These are phyloP conservation scores for Dromaius novaehollandiae DNA, from an alignment of 2,113 vertebrate genomes.

Conservation along the genomic window DNA sequence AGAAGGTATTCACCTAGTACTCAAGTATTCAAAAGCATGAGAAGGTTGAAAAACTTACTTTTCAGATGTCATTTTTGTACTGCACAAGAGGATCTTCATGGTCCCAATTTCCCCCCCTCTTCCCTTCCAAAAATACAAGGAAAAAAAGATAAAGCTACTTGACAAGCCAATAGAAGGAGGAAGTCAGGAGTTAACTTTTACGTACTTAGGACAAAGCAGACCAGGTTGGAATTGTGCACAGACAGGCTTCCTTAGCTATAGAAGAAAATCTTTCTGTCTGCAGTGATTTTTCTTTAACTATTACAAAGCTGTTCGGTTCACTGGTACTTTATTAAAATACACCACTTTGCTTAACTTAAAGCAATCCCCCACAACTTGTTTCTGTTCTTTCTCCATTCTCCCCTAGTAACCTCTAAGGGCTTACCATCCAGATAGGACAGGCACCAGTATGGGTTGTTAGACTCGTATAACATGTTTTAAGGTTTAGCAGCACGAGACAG, in stretches of 20 bases:
- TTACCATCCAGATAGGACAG: not conserved
- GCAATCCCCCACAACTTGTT: not conserved
- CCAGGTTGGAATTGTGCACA: not conserved
- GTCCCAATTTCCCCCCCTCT: not conserved
- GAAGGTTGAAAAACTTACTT: not conserved
- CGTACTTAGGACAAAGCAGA: not conserved
- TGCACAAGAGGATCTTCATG: not conserved
- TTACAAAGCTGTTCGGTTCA: not conserved
- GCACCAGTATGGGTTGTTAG: not conserved
- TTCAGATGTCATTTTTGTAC: not conserved
- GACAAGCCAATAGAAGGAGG: not conserved
- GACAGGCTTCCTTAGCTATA: not conserved
- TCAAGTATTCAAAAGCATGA: not conserved
- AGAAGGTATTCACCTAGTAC: not conserved
- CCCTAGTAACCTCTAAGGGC: not conserved
- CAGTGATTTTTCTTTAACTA: not conserved
- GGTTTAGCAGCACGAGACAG: not conserved
- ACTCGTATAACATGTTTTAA: not conserved
- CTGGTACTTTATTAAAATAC: not conserved
- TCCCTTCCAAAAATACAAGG: not conserved
- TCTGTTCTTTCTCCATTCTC: not conserved
- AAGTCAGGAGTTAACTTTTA: not conserved
- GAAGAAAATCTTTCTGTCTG: not conserved
- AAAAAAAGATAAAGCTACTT: not conserved
- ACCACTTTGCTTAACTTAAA: not conserved